Percentiles rank a stretch among this genome's conserved stretches.
These are phyloP conservation scores for Phortica variegata DNA, from an alignment of 1,140 invertebrate species.

Conservation along the genomic window DNA sequence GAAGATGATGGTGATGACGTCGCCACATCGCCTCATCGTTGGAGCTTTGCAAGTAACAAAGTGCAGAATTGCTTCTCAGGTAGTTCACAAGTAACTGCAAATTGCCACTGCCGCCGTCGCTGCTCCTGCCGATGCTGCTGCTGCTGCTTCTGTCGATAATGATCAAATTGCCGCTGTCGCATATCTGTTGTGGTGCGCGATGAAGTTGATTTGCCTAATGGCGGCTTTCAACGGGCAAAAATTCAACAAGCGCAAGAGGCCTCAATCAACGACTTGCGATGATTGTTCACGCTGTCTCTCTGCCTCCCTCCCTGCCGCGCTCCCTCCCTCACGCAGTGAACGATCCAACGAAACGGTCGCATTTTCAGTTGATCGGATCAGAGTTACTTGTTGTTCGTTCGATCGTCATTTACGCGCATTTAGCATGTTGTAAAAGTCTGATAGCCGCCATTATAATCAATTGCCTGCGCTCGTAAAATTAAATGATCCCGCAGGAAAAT, in stretches of 20 bases:
- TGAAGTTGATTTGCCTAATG: conserved; percentile 46
- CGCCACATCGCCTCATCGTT: conserved; percentile 19
- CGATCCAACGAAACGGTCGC: no score
- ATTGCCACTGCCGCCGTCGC: no score
- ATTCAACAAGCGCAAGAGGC: conserved; percentile 27
- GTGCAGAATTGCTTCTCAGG: conserved; percentile 46
- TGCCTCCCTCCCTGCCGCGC: neutral
- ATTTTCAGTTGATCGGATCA: no score
- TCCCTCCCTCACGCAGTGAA: conserved; percentile 2
- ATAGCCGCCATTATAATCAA: conserved; percentile 57
- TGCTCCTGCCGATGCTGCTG: conserved; percentile 1
- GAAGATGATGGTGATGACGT: neutral
- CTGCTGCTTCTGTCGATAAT: conserved; percentile 42
- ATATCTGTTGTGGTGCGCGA: conserved; percentile 40
- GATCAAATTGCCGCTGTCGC: conserved; percentile 30
- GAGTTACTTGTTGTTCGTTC: neutral
- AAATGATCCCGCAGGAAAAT: conserved; percentile 57
- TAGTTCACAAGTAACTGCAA: conserved; percentile 57
- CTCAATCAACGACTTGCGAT: conserved; percentile 8
- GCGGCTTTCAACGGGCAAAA: conserved; percentile 52
- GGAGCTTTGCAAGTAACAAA: conserved; percentile 10
- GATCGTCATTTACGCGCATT: conserved; percentile 46
- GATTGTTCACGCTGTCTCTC: conserved; percentile 22
- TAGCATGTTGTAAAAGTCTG: conserved; percentile 57
- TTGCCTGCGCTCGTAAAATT: conserved; percentile 56